Percentiles rank a stretch among this genome's conserved stretches.
These are phyloP conservation scores for Ameiurus melas DNA, from an alignment of 2,113 vertebrate species.

Conservation along the genomic window DNA sequence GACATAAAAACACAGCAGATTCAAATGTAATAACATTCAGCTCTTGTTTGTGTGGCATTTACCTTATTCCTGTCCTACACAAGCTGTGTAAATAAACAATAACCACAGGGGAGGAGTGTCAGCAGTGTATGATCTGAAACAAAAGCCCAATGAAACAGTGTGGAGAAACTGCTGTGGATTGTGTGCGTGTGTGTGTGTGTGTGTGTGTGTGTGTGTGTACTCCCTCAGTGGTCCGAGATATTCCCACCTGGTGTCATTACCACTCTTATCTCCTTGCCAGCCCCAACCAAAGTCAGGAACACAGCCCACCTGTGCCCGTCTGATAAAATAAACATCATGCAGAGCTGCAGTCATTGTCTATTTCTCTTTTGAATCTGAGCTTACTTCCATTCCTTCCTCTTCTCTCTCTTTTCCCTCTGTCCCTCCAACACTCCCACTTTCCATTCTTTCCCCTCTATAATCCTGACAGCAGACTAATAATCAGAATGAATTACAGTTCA, in stretches of 20 bases:
- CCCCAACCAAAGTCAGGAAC: conserved; percentile 58
- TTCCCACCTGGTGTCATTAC: conserved; percentile 71
- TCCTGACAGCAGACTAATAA: conserved; percentile 61
- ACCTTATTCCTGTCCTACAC: conserved; percentile 38
- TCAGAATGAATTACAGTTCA: conserved; percentile 66
- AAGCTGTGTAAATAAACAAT: conserved; percentile 44
- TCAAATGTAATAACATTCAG: conserved; percentile 37
- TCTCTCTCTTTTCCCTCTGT: neutral
- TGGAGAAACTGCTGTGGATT: neutral
- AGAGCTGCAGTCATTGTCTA: conserved; percentile 52
- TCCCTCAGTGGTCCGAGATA: conserved; percentile 47
- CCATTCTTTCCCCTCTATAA: conserved; percentile 40
- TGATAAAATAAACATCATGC: conserved; percentile 73
- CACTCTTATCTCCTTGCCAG: conserved; percentile 64
- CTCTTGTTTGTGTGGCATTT: conserved; percentile 45
- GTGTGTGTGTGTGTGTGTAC: conserved; percentile 1
- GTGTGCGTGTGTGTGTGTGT: conserved; percentile 15
- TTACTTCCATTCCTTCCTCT: neutral
- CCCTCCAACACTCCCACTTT: conserved; percentile 5
- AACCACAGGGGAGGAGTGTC: conserved; percentile 36
- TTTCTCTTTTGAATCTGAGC: conserved; percentile 26
- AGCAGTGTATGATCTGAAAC: conserved; percentile 47
- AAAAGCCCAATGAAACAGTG: conserved; percentile 31
- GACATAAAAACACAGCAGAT: conserved; percentile 39
- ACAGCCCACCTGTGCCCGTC: conserved; percentile 66